phyloP scores from a whole-genome alignment of 2,797 vertebrate species.

The Rachycentron canadum region DNA sequence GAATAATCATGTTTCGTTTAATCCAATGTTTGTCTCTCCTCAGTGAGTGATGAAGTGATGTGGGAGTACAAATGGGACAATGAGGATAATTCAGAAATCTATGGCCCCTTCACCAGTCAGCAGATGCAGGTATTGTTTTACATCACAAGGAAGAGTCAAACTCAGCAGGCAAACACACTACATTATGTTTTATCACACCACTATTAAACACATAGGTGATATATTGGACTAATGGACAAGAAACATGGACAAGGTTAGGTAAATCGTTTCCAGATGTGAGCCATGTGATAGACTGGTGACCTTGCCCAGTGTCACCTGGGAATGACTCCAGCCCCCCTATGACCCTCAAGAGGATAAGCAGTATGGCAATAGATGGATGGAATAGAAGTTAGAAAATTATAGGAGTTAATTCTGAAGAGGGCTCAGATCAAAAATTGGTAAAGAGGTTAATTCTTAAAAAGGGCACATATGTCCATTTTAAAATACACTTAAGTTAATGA shows the following conservation, averaged over 20 bases:
- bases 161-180: background rate
- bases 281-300: too few species aligned
- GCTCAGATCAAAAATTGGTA: background rate
- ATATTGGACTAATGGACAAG: too few species aligned
- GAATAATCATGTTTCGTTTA: background rate
- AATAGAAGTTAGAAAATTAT: background rate
- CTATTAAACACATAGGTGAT: background rate
- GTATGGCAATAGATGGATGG: too few species aligned
- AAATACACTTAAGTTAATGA: background rate
- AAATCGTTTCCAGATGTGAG: too few species aligned
- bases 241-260: too few species aligned
- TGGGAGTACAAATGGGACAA: conserved; percentile 96
- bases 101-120: conserved; percentile 92
- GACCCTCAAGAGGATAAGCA: too few species aligned
- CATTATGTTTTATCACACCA: too few species aligned
- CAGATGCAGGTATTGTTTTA: conserved; percentile 91
- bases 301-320: too few species aligned
- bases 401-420: too few species aligned
- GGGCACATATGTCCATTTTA: background rate
- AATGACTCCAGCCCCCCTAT: too few species aligned
- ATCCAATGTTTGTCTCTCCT: conserved; percentile 30
- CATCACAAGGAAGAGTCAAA: background rate
- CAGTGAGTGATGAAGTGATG: conserved; percentile 86
- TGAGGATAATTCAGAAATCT: conserved; percentile 87
- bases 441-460: background rate